Evolutionary conservation across 2,113 vertebrate species (phyloP), one percentile per base, ranked within the genome.

Genomic region (Anseranas semipalmata): DNA sequence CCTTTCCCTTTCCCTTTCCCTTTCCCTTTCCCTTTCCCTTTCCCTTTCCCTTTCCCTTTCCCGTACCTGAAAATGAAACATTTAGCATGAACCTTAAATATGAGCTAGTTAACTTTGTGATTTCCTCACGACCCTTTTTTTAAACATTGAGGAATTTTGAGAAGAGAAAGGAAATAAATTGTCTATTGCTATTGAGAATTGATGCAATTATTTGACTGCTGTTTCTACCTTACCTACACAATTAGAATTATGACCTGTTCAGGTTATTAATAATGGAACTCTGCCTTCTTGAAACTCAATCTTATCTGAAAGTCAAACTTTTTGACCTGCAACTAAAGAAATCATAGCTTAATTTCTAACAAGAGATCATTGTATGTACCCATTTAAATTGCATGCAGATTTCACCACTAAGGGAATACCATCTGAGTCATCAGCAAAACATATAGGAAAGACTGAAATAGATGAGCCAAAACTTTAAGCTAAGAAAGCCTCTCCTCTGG

Each of bases 401-500:
- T 68, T 60, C 8, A 45, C 21, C 6, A 41, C 33, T 50, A 71
- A 80, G 59, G 59, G 10, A 79, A 12, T 28, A 84, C 16, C 13
- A 35, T 37, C 7, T 10, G 4, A 48, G 15, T 30, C 32, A 68
- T 85, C 6, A 43, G 39, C 4, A 55, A 67, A 77, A 48, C 2
- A 50, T 50, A 68, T 56, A 79, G 37, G 15, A 50, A 75, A 46
- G 50, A 46, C 28, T 83, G 15, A 4, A 62, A 45, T 7, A 65
- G 21, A 52, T 43, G 41, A 59, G 3, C 1, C 16, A 74, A 27
- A 7, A 52, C 12, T 37, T 89, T 9, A 52, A 84, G 28, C 8
- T 77, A 48, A 22, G 35, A 76, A 91, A 70, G 17, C 4, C 7
- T 60, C 11, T 46, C 5, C 50, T 43, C 0, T 0, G 11, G 43